Evolutionary conservation across 2,888 invertebrate species (phyloP).

Genomic region (Mesorhabditis belari): DNA sequence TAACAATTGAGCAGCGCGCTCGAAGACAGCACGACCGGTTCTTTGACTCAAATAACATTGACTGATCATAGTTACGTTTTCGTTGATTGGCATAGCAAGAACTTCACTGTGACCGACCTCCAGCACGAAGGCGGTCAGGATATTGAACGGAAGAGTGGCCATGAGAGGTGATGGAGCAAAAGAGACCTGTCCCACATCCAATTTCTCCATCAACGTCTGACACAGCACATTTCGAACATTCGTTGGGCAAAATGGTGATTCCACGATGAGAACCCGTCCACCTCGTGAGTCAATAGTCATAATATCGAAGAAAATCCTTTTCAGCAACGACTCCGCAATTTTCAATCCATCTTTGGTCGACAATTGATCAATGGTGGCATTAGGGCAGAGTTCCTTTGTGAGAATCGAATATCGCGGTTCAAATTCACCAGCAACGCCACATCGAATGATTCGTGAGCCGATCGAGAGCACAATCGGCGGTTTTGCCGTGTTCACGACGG

Average conservation of each 20-base stretch:
- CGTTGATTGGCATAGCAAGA: background rate
- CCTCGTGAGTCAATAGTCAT: background rate
- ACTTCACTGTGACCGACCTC: background rate
- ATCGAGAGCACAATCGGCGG: too few relatives aligned
- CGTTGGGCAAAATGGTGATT: background rate
- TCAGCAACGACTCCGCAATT: background rate
- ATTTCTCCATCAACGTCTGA: background rate
- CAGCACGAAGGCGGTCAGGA: background rate
- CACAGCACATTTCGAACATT: background rate
- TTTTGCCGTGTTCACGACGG: too few relatives aligned
- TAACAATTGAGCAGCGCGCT: too few relatives aligned
- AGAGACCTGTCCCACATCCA: background rate
- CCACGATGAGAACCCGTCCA: background rate
- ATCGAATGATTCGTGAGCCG: background rate
- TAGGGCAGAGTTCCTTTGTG: background rate
- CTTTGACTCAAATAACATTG: too few relatives aligned
- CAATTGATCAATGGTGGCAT: background rate
- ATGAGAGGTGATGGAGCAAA: background rate
- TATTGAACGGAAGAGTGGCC: background rate
- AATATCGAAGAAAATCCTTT: background rate
- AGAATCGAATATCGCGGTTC: background rate
- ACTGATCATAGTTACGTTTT: background rate
- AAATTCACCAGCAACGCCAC: background rate
- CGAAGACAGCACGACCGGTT: too few relatives aligned
- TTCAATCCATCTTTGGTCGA: background rate